Conservation (phyloP, 2,888 invertebrate genomes). For the Girardia tigrina region DNA sequence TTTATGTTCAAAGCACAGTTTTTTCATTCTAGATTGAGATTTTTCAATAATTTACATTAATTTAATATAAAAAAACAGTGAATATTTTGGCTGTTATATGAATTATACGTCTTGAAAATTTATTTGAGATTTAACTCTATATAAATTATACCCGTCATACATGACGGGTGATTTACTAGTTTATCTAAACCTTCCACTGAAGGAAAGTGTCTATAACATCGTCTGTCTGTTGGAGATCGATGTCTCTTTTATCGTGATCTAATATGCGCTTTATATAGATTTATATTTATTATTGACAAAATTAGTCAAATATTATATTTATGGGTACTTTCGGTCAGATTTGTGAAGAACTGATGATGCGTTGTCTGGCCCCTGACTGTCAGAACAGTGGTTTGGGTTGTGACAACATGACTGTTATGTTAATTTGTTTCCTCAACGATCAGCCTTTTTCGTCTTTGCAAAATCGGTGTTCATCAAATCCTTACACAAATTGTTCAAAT, state of each 20-base stretch:
- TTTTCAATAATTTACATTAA: too few relatives aligned
- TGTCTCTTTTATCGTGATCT: neutral
- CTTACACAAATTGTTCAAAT: neutral
- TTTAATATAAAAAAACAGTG: too few relatives aligned
- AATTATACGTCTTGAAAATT: too few relatives aligned
- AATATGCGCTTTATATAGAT: neutral
- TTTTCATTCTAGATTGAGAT: too few relatives aligned
- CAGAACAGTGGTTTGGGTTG: slow-evolving; percentile 90
- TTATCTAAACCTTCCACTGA: too few relatives aligned
- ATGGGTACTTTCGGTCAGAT: slow-evolving; percentile 58
- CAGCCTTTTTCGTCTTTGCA: slow-evolving; percentile 49
- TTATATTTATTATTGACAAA: neutral
- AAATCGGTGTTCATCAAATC: slow-evolving; percentile 41
- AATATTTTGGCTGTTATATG: too few relatives aligned
- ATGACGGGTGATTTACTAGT: too few relatives aligned
- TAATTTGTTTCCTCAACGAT: slow-evolving; percentile 63
- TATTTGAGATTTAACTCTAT: too few relatives aligned
- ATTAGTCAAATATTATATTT: slow-evolving; percentile 26
- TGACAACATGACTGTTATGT: slow-evolving; percentile 94
- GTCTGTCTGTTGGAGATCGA: neutral
- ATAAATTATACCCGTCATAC: too few relatives aligned
- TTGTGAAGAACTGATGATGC: slow-evolving; percentile 81
- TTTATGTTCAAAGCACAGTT: too few relatives aligned
- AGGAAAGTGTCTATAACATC: neutral
- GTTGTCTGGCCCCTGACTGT: slow-evolving; percentile 87